phyloP scores from a whole-genome alignment of 2,113 vertebrate species.

The Chloropsis cyanopogon region DNA sequence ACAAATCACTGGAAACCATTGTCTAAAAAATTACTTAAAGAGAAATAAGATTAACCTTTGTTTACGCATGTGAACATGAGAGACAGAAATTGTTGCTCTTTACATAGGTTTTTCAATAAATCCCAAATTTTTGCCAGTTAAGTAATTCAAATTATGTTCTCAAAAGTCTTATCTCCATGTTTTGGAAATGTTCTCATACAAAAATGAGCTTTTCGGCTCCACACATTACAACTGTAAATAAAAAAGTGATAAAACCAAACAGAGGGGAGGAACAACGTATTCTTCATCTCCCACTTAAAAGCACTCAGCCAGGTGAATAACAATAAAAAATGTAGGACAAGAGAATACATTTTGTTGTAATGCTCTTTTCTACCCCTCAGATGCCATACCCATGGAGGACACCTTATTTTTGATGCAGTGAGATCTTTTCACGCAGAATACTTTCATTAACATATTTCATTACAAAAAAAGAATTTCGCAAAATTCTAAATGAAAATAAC shows the following conservation, averaged over 20 bases:
- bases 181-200: background rate
- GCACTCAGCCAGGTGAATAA: background rate
- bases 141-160: background rate
- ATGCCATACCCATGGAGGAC: background rate
- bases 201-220: background rate
- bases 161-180: background rate
- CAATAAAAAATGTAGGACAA: background rate
- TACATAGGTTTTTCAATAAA: background rate
- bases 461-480: background rate
- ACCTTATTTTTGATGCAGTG: background rate
- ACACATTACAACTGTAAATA: background rate
- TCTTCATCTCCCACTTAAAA: background rate
- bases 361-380: background rate
- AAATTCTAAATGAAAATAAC: background rate
- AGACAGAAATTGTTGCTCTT: background rate
- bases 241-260: background rate
- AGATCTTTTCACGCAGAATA: background rate
- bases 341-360: background rate
- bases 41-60: background rate
- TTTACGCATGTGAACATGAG: rapidly evolving
- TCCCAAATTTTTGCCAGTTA: background rate
- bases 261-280: background rate
- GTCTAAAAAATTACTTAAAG: background rate
- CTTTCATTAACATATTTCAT: background rate
- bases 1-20: slow-evolving; percentile 4